Base-by-base conservation (phyloP, 2,113 vertebrate species). In the Micronycteris hirsuta region DNA sequence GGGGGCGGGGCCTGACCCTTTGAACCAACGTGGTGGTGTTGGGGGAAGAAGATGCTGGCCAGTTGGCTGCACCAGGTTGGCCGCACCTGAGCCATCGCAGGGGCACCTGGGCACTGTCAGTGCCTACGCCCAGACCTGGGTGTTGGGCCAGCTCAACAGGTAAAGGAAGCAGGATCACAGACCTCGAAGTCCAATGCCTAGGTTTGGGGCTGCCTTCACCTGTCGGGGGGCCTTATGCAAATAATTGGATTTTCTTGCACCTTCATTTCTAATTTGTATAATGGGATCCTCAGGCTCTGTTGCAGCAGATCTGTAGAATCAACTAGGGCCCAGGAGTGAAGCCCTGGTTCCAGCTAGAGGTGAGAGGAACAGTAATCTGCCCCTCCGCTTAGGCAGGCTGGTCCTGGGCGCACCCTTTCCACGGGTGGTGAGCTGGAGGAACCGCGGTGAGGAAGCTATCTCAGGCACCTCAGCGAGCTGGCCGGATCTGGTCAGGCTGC, bases 1-100 rank as follows among this genome's bases (percentile, higher is more conserved):
- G 97, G 97, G 87, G 97, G 97, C 96, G 96, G 98, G 98, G 98
- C 85, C 31, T 97, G 97, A 98, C 97, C 98, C 97, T 99, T 92
- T 97, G 96, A 97, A 97, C 94, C 2, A 3, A 49, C 7, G 11
- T 31, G 4, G 61, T 71, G 52, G 45, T 1, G 20, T 73, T 52
- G 5, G 47, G n/a, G 2, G 0, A 90, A 96, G 56, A 88, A 96
- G 97, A 94, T 98, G 89, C 41, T 0, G 47, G 68, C 33, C 38
- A 16, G 13, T 61, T n/a, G 28, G 26, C 96, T 43, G 68, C 22
- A 3, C 73, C 89, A 22, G 87, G 70, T 47, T 70, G 38, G 16
- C 22, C n/a, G 47, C 49, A 41, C 67, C 45, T 33, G 74, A 49
- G 31, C 9, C 31, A 13, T 20, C 2, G 9, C 28, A 1, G 2